A percentile compares a stretch with the other conserved stretches of the same genome.
phyloP scores from a whole-genome alignment of 2,888 invertebrate genomes.

The Leucania comma region DNA sequence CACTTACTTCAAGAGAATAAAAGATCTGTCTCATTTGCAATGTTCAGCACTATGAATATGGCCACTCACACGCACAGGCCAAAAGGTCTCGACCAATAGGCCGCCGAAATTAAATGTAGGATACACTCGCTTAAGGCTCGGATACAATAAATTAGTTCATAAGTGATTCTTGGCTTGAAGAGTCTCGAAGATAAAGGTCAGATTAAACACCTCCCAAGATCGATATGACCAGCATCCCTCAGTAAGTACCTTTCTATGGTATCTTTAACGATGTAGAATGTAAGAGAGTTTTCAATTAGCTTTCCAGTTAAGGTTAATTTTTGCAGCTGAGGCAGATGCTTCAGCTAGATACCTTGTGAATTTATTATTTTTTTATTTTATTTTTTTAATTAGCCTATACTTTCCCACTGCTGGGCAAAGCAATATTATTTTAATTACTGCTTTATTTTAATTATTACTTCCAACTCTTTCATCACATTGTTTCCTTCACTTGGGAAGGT shows the following conservation, averaged over 20 bases:
- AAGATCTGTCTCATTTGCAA: not conserved
- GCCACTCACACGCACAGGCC: slow-evolving; percentile 73
- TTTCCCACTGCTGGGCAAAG: too few species aligned
- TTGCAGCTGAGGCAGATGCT: not conserved
- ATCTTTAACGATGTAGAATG: slow-evolving; percentile 6
- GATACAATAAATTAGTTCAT: slow-evolving; percentile 80
- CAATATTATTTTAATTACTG: not conserved
- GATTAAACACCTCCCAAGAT: slow-evolving; percentile 59
- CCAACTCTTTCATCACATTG: not conserved
- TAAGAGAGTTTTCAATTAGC: not conserved
- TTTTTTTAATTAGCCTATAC: too few species aligned
- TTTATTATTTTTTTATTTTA: not conserved
- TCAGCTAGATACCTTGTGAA: not conserved
- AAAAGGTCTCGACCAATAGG: slow-evolving; percentile 79
- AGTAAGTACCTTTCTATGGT: slow-evolving; percentile 9
- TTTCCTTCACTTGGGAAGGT: not conserved
- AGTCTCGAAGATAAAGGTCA: slow-evolving; percentile 63
- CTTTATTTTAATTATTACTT: not conserved
- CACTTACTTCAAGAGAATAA: not conserved
- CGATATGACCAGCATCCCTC: slow-evolving; percentile 25
- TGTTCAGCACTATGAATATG: slow-evolving; percentile 75
- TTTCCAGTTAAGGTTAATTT: not conserved
- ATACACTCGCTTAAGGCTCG: slow-evolving; percentile 84
- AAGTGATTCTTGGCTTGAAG: slow-evolving; percentile 69
- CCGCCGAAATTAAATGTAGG: slow-evolving; percentile 87